Evolutionary conservation across 2,113 vertebrate species (phyloP).

Genomic region (Castor canadensis): DNA sequence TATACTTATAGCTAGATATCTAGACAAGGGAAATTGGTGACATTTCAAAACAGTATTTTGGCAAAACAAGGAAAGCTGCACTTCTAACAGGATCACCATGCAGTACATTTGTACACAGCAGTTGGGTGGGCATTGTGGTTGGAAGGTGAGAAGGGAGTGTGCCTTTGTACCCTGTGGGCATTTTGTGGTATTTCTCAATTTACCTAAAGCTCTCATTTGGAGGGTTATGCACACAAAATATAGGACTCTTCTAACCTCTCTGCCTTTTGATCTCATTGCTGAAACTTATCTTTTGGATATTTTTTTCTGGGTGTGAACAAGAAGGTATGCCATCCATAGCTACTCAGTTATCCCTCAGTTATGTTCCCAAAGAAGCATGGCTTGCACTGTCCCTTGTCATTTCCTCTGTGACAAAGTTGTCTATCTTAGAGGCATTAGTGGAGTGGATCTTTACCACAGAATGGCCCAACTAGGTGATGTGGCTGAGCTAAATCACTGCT

Average conservation of each 20-base stretch:
- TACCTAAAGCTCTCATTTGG: background rate
- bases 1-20: background rate
- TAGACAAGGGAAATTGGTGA: background rate
- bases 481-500: background rate
- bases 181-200: background rate
- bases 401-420: background rate
- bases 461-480: background rate
- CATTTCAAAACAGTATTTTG: background rate
- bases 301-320: background rate
- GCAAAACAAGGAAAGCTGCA: background rate
- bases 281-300: too few species aligned
- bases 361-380: background rate
- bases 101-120: too few species aligned
- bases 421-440: background rate
- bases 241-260: background rate
- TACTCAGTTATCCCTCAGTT: background rate
- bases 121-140: accelerated
- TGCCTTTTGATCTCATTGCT: background rate
- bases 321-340: background rate
- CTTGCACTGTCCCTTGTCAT: background rate
- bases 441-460: background rate
- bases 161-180: too few species aligned
- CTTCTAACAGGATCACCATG: accelerated
- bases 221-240: background rate
- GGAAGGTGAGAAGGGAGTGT: background rate